Base-by-base conservation (phyloP, 1,140 invertebrate genomes). In the Pissodes strobi region DNA sequence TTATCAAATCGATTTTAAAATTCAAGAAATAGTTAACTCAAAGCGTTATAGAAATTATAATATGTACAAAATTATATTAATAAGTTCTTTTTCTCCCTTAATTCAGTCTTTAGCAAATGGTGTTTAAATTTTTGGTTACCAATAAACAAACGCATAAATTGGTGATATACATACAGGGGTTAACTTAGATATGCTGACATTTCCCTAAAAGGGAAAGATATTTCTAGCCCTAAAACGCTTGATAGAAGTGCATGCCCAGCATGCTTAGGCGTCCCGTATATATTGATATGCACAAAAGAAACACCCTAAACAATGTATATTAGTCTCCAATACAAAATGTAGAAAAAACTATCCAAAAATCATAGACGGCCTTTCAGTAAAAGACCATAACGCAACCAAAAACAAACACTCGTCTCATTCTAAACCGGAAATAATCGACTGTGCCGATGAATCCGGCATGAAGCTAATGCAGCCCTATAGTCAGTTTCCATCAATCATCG, bases 51-150 rank as follows among this genome's bases (percentile, higher is more conserved):
- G n/a, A n/a, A n/a, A n/a, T n/a, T n/a, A n/a, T n/a, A n/a, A n/a
- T n/a, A n/a, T n/a, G n/a, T n/a, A n/a, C n/a, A 49, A 49, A 25
- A 27, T 15, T 19, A n/a, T 27, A 49, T 27, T 27, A 25, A 12
- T 49, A 49, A 27, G 25, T 27, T 25, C 9, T 49, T 49, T 49
- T 49, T 30, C 46, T 49, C 46, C 18, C 46, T 4, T 25, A 49
- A 27, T 49, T 49, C 46, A 49, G 46, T 49, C 46, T 49, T 49
- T 27, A 49, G n/a, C 46, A 49, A 25, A 49, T 3, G 46, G 46
- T 49, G 46, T 49, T 27, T 30, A 49, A n/a, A 49, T 49, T 49
- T 41, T 49, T 49, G 46, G 46, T 49, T 49, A 49, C 21, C 46
- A 27, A 49, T 8, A n/a, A n/a, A n/a, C n/a, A 34, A 34, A 34